A percentile compares a stretch with the other conserved stretches of the same genome.
phyloP scores from a whole-genome alignment of 2,888 invertebrate genomes.

The Muscina levida region DNA sequence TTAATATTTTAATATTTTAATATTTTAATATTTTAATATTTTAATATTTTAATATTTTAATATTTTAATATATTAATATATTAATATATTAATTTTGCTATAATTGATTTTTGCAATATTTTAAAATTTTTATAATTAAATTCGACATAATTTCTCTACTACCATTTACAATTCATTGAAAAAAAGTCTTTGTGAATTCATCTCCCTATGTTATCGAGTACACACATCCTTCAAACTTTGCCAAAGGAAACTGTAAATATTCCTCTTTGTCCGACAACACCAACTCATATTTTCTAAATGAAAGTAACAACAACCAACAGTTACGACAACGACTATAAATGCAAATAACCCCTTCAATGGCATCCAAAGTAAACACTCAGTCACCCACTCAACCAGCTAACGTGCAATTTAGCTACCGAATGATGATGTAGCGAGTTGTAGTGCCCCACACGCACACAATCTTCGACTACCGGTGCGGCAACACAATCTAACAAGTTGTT shows the following conservation, averaged over 20 bases:
- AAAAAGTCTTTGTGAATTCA: too few relatives aligned
- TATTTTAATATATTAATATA: too few relatives aligned
- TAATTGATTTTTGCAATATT: background rate
- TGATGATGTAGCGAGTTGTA: background rate
- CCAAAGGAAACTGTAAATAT: conserved; percentile 4
- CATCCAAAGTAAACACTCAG: too few relatives aligned
- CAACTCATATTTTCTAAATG: background rate
- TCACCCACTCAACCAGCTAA: too few relatives aligned
- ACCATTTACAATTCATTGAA: too few relatives aligned
- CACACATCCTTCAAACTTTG: background rate
- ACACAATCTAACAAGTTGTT: conserved; percentile 69
- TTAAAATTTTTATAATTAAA: background rate
- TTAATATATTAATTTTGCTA: too few relatives aligned
- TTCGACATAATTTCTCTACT: too few relatives aligned
- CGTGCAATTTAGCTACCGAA: too few relatives aligned
- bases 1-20: too few relatives aligned
- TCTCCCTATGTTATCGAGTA: too few relatives aligned
- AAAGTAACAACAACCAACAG: conserved; percentile 4
- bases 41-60: too few relatives aligned
- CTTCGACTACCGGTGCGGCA: background rate
- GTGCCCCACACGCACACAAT: background rate
- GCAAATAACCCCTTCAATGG: background rate
- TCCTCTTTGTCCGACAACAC: background rate
- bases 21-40: too few relatives aligned
- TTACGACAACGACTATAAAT: background rate